Base-by-base conservation (phyloP, 2,797 vertebrate species). In the Dicrostonyx torquatus region DNA sequence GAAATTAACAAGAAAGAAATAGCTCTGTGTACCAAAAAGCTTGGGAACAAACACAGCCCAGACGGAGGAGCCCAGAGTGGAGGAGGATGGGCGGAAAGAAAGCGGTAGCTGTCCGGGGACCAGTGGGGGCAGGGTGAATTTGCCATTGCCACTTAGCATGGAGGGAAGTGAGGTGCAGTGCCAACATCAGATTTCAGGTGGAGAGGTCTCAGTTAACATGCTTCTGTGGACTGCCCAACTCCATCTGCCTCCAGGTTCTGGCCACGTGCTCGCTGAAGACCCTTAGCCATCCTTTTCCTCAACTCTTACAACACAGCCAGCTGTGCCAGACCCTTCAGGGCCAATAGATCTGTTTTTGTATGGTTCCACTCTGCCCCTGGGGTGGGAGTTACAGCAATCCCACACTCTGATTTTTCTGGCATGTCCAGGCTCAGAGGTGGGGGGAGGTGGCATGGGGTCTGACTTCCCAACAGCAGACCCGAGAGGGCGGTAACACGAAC, bases 11-110 rank as follows among this genome's bases (percentile, higher is more conserved):
- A 91, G 85, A 85, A 72, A 18, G 91, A 94, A 95, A 92, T 82
- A 88, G 68, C 73, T 94, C 95, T 91, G 80, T 1, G 4, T 73
- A 78, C 48, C 85, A 40, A 96, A 60, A 72, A 78, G 17, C 88
- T 91, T 96, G 92, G 78, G 96, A 93, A 97, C 77, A 97, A 96
- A 97, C 96, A 73, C 48, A 90, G 97, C 96, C 94, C 95, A 97
- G 96, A 97, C 93, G 96, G 91, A 95, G 91, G 60, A 95, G 60
- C 77, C 43, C 58, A 58, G 95, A 92, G 79, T 87, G 75, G 96
- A 93, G 73, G 64, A 93, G 43, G 62, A 82, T 34, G 79, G 72
- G 91, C 37, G 60, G 80, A 80, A 91, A 64, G 73, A 82, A 85
- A 94, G 80, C 77, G 86, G 90, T 68, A 64, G 66, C 85, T 90